Conservation (phyloP, 2,888 invertebrate species). For the Drosophila ochracea region DNA sequence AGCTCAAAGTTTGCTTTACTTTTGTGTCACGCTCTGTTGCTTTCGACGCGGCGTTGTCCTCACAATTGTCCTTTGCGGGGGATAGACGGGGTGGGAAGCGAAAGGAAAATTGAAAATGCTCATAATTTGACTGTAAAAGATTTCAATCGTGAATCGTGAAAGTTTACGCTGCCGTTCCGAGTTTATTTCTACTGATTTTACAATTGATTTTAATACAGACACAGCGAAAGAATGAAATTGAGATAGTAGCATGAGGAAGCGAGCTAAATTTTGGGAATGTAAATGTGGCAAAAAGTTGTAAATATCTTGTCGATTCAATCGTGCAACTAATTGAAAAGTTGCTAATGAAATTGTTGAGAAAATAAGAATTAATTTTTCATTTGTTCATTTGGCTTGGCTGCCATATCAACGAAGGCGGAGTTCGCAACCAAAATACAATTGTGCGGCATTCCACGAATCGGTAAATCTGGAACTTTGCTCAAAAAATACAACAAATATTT, state of each 20-base stretch:
- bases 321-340: constrained; percentile 79
- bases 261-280: constrained; percentile 13
- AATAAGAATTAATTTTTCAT: constrained; percentile 52
- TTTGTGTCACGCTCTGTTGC: constrained; percentile 78
- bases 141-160: constrained; percentile 82
- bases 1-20: constrained; percentile 78
- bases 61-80: background rate
- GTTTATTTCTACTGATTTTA: constrained; percentile 75
- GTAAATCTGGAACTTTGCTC: background rate
- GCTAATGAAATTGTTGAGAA: constrained; percentile 73
- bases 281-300: constrained; percentile 61
- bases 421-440: background rate
- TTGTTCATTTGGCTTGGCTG: constrained; percentile 16
- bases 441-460: background rate
- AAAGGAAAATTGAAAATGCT: constrained; percentile 80
- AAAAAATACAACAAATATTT: background rate
- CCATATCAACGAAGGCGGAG: background rate
- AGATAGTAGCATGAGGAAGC: background rate
- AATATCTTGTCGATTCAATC: constrained; percentile 78
- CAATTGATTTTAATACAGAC: constrained; percentile 76
- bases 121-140: constrained; percentile 82
- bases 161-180: constrained; percentile 68
- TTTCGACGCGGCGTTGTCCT: constrained; percentile 27
- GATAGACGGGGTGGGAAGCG: background rate
- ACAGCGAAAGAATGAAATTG: background rate